Base-by-base conservation (phyloP, 2,113 vertebrate species). In the Callorhinus ursinus region DNA sequence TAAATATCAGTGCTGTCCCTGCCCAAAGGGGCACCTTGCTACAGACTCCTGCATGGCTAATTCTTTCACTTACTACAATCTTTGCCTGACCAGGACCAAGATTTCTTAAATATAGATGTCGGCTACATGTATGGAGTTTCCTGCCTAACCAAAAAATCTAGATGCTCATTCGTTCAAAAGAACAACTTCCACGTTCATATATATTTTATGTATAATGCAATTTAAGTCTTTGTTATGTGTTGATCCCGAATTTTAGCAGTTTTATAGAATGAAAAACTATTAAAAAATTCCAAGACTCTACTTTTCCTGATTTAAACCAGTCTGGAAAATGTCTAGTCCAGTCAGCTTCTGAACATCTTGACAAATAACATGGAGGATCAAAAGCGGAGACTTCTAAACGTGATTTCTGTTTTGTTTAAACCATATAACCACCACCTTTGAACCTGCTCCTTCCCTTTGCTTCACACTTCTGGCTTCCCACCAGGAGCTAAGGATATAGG, bases 31-130 rank as follows among this genome's bases (percentile, higher is more conserved):
- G 87, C 15, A 85, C 57, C 53, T 81, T 85, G 57, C 24, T 5
- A 61, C 72, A 90, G 46, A 88, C 26, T 88, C 65, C 33, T 15
- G 5, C 51, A 88, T 71, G 71, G 33, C 33, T 42, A 77, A 65
- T 93, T 94, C 22, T 42, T 93, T 96, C 18, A 93, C n/a, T 87
- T 93, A 71, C 61, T 93, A 90, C 39, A 92, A 90, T 51, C 28
- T 89, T 93, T 67, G 5, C 21, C 72, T 92, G 61, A 87, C 18
- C 7, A 74, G 15, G 46, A 13, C 1, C 22, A 92, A 83, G 9
- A 96, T 53, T 93, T 84, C 16, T 92, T 61, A 95, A 79, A 76
- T 71, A 95, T 14, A 86, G 14, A 93, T 53, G 6, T 49, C 5
- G 93, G 31, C 3, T 88, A 55, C 39, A 42, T 63, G 51, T 71